phyloP scores from a whole-genome alignment of 2,113 vertebrate genomes.

The Phyllostomus discolor region DNA sequence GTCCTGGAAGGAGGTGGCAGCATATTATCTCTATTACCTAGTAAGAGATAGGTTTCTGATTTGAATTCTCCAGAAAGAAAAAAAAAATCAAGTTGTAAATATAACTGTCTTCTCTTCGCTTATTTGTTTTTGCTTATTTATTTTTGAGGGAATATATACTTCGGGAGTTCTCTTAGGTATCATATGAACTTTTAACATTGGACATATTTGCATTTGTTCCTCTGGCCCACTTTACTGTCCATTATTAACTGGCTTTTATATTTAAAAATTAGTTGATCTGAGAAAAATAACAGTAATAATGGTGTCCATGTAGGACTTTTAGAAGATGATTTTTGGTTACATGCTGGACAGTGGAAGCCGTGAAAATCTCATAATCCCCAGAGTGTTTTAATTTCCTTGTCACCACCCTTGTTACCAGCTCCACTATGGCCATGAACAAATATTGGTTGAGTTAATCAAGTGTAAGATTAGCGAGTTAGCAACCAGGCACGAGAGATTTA shows the following conservation, averaged over 20 bases:
- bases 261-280: background rate
- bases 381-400: conserved; percentile 22
- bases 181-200: background rate
- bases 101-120: background rate
- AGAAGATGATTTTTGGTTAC: background rate
- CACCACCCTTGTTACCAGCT: background rate
- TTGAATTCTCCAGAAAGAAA: background rate
- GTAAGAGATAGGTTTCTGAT: background rate
- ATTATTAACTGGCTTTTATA: background rate
- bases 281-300: background rate
- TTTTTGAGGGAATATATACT: background rate
- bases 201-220: background rate
- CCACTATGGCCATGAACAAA: background rate
- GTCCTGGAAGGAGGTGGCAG: background rate
- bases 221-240: background rate
- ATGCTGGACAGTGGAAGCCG: background rate
- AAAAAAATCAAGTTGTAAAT: background rate
- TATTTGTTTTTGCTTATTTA: background rate
- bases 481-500: background rate
- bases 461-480: background rate
- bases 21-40: background rate
- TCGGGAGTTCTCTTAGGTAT: background rate
- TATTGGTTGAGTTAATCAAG: conserved; percentile 23
- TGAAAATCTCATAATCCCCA: background rate
- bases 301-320: background rate